These are phyloP conservation scores for Mesorhabditis belari DNA, from an alignment of 2,888 invertebrate genomes.

Conservation along the genomic window DNA sequence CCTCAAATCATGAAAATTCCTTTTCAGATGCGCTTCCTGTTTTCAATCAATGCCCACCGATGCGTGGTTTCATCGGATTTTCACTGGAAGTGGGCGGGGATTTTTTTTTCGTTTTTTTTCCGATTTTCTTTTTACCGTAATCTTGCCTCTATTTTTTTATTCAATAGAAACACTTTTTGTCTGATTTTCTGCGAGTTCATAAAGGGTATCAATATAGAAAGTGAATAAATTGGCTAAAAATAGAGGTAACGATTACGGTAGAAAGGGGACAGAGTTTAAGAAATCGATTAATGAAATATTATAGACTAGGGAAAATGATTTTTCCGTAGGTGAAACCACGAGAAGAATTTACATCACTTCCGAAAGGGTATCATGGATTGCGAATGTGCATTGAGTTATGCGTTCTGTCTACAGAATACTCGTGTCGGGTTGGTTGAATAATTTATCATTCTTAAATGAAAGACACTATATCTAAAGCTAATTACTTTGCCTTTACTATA, in stretches of 20 bases:
- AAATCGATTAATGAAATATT: too few species aligned
- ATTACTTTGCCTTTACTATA: too few species aligned
- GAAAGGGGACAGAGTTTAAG: too few species aligned
- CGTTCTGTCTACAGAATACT: slow-evolving; percentile 41
- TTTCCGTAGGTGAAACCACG: slow-evolving; percentile 16
- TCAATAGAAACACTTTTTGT: too few species aligned
- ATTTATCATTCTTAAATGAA: background rate
- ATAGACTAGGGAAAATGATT: background rate
- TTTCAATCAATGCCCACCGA: slow-evolving; percentile 43
- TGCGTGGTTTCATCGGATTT: slow-evolving; percentile 50
- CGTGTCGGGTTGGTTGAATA: slow-evolving; percentile 27
- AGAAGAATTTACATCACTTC: slow-evolving; percentile 50
- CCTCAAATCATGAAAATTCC: background rate
- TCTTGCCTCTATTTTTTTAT: too few species aligned
- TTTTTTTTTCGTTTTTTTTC: background rate
- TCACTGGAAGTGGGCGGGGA: slow-evolving; percentile 28
- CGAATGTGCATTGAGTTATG: slow-evolving; percentile 50
- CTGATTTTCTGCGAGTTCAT: too few species aligned
- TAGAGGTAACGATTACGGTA: too few species aligned
- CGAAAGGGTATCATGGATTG: slow-evolving; percentile 44
- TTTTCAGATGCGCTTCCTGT: slow-evolving; percentile 33
- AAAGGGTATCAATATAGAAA: too few species aligned
- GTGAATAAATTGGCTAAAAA: background rate
- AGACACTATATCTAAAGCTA: too few species aligned
- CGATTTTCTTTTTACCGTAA: too few species aligned